Evolutionary conservation across 2,888 invertebrate genomes (phyloP).

Genomic region (Agrotis segetum): DNA sequence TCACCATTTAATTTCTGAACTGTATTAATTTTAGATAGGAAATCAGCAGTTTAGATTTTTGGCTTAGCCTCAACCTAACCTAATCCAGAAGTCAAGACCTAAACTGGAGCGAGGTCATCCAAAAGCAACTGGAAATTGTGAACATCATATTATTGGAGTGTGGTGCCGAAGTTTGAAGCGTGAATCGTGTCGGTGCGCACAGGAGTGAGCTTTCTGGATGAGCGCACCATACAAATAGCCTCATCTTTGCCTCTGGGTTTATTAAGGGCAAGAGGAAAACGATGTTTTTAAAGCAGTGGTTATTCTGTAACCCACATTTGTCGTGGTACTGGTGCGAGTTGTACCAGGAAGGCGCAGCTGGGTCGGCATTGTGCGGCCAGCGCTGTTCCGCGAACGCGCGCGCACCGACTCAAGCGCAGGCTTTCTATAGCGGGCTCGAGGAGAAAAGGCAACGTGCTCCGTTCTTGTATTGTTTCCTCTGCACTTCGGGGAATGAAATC

Average conservation of each 20-base stretch:
- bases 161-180: no score
- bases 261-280: no score
- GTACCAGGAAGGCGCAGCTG: slow-evolving; percentile 70
- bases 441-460: slow-evolving; percentile 60
- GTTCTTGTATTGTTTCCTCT: slow-evolving; percentile 65
- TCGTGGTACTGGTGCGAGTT: slow-evolving; percentile 32
- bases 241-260: no score
- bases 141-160: no score
- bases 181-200: no score
- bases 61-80: no score
- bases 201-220: no score
- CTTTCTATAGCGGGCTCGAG: slow-evolving; percentile 65
- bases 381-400: slow-evolving; percentile 66
- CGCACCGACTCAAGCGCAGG: slow-evolving; percentile 56
- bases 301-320: slow-evolving; percentile 34
- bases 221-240: no score
- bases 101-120: no score
- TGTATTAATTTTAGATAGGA: not conserved
- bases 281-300: slow-evolving; percentile 18
- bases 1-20: not conserved
- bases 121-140: no score
- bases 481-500: slow-evolving; percentile 63
- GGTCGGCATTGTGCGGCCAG: slow-evolving; percentile 65
- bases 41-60: not conserved
- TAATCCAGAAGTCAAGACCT: no score